phyloP scores from a whole-genome alignment of 92 coral and sea anemone species.

The Pocillopora grandis region DNA sequence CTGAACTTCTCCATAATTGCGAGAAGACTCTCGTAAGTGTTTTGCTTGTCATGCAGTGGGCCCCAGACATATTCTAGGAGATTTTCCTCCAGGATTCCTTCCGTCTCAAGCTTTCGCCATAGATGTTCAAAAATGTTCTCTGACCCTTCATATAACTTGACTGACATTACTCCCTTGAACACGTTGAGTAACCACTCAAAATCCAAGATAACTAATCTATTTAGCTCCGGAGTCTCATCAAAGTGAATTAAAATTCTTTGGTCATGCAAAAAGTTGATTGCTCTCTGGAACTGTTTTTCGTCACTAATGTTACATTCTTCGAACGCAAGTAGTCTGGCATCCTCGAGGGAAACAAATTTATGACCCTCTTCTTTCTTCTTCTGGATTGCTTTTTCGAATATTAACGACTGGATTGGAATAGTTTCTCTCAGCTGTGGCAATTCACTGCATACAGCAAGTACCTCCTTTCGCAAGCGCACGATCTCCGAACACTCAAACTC shows the following conservation, averaged over 20 bases:
- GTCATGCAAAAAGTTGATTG: conserved; percentile 56
- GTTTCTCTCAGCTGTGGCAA: conserved; percentile 12
- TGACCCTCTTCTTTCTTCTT: conserved; percentile 11
- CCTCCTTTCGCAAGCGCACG: conserved; percentile 30
- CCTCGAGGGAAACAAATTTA: conserved; percentile 22
- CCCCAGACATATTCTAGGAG: conserved; percentile 37
- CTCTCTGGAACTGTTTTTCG: conserved; percentile 28
- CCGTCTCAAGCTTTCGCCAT: conserved; percentile 46
- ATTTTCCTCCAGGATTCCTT: conserved; percentile 31
- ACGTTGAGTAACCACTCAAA: conserved; percentile 63
- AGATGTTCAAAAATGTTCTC: conserved; percentile 6
- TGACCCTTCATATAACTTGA: conserved; percentile 24
- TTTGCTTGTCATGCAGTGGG: conserved; percentile 10
- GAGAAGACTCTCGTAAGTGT: conserved; percentile 25
- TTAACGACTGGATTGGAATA: conserved; percentile 49
- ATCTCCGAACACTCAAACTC: conserved; percentile 30
- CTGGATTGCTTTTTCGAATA: conserved; percentile 53
- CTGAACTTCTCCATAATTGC: conserved; percentile 61
- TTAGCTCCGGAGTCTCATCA: conserved; percentile 18
- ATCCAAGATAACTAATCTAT: conserved; percentile 44
- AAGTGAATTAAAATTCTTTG: conserved; percentile 59
- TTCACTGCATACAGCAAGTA: conserved; percentile 29
- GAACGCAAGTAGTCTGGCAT: conserved; percentile 44
- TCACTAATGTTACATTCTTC: conserved; percentile 23
- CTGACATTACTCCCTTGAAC: conserved; percentile 59